phyloP scores from a whole-genome alignment of 2,888 invertebrate genomes.

The Alloscopus bannaensis region DNA sequence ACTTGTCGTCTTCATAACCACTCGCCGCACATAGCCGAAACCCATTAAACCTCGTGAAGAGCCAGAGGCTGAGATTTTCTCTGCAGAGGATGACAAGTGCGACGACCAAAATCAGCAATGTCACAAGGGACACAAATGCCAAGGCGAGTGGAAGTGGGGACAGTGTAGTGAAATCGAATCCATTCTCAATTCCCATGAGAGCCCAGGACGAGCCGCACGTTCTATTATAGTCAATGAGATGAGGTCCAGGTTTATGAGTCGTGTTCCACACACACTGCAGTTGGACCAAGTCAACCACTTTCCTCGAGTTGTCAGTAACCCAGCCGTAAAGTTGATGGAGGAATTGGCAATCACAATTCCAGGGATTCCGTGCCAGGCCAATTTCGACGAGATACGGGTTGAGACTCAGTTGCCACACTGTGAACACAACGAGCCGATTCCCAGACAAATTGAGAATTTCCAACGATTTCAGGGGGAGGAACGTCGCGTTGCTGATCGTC shows the following conservation, averaged over 20 bases:
- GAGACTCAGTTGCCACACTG: conserved; percentile 85
- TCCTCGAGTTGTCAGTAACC: conserved; percentile 76
- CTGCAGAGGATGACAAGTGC: conserved; percentile 82
- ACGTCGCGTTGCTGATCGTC: conserved; percentile 87
- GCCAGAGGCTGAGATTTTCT: conserved; percentile 87
- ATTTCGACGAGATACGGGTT: conserved; percentile 84
- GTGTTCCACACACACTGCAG: conserved; percentile 81
- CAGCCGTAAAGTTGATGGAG: conserved; percentile 89
- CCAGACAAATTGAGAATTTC: conserved; percentile 85
- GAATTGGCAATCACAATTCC: conserved; percentile 94
- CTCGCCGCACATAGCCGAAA: conserved; percentile 79
- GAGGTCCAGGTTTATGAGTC: conserved; percentile 65
- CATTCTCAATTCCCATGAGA: conserved; percentile 68
- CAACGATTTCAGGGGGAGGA: conserved; percentile 85
- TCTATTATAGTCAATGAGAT: conserved; percentile 70
- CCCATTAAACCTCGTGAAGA: conserved; percentile 84
- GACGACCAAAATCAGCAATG: conserved; percentile 75
- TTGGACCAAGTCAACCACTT: conserved; percentile 78
- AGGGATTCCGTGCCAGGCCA: conserved; percentile 88
- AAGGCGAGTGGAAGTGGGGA: conserved; percentile 73
- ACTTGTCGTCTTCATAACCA: conserved; percentile 73
- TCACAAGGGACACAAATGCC: conserved; percentile 77
- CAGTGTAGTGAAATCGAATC: conserved; percentile 73
- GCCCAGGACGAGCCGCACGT: conserved; percentile 67
- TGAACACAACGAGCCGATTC: conserved; percentile 87